Conservation (phyloP, 1,140 invertebrate species). For the Heliconius eleuchia region DNA sequence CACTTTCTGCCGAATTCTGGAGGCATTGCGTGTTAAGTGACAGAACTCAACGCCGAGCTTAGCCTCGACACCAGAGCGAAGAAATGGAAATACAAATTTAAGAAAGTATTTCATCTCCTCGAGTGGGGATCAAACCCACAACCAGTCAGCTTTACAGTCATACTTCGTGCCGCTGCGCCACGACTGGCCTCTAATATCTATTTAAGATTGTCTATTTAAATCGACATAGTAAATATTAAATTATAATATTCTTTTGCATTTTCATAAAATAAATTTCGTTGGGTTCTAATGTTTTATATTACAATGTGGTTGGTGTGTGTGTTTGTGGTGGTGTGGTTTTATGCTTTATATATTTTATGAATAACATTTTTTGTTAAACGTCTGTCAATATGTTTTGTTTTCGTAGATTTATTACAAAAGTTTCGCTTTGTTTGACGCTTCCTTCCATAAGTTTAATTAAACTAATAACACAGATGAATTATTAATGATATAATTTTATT, state of each 20-base stretch:
- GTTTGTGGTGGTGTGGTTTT: neutral
- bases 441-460: neutral
- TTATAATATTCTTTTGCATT: neutral
- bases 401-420: slow-evolving; percentile 30
- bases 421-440: slow-evolving; percentile 15
- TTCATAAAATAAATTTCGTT: neutral
- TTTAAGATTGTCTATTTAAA: neutral
- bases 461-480: neutral
- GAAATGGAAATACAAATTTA: no score
- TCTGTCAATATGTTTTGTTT: neutral
- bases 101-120: no score
- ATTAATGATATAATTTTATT: neutral
- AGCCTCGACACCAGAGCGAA: no score
- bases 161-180: no score
- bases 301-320: neutral
- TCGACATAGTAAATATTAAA: no score
- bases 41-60: no score
- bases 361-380: neutral
- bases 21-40: no score
- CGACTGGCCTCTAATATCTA: no score
- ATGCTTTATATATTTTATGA: neutral
- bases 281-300: neutral
- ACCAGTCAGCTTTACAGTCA: no score
- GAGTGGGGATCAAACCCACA: no score
- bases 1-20: no score